Percentiles rank a stretch among this genome's conserved stretches.
phyloP scores from a whole-genome alignment of 2,797 vertebrate genomes.

The Molossus molossus region DNA sequence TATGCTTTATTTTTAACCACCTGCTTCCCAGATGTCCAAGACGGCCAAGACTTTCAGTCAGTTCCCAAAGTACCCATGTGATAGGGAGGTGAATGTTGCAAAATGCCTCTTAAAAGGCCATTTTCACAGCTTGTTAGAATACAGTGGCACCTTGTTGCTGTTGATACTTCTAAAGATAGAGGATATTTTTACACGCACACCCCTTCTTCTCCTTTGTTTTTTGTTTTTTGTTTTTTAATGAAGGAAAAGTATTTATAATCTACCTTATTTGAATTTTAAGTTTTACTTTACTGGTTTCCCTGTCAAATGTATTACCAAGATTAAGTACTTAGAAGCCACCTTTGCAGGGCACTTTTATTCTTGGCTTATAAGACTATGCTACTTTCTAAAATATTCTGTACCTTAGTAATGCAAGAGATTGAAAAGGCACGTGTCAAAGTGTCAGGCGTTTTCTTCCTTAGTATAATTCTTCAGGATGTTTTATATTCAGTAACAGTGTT shows the following conservation, averaged over 20 bases:
- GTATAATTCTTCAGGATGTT: conserved; percentile 71
- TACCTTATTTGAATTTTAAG: conserved; percentile 73
- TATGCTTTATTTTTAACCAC: conserved; percentile 72
- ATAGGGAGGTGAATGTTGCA: neutral
- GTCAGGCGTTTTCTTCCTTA: conserved; percentile 55
- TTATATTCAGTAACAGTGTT: conserved; percentile 76
- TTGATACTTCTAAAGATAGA: neutral
- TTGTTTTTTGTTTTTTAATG: conserved; percentile 6
- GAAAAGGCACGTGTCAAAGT: conserved; percentile 65
- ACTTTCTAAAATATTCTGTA: conserved; percentile 77
- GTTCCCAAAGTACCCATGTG: neutral
- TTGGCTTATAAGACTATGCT: conserved; percentile 73
- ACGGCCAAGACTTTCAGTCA: neutral
- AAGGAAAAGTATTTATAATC: conserved; percentile 67
- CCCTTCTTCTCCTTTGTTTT: conserved; percentile 28
- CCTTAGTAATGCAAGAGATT: conserved; percentile 66
- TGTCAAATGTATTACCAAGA: conserved; percentile 69
- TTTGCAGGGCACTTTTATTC: conserved; percentile 79
- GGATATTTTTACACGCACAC: neutral
- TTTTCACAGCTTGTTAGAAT: conserved; percentile 74
- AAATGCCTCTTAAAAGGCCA: conserved; percentile 61
- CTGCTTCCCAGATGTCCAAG: conserved; percentile 54
- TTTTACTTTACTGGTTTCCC: conserved; percentile 72
- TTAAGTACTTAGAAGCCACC: conserved; percentile 72
- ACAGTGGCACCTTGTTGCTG: conserved; percentile 86